phyloP scores from a whole-genome alignment of 2,797 vertebrate genomes.

The Mastacembelus armatus region DNA sequence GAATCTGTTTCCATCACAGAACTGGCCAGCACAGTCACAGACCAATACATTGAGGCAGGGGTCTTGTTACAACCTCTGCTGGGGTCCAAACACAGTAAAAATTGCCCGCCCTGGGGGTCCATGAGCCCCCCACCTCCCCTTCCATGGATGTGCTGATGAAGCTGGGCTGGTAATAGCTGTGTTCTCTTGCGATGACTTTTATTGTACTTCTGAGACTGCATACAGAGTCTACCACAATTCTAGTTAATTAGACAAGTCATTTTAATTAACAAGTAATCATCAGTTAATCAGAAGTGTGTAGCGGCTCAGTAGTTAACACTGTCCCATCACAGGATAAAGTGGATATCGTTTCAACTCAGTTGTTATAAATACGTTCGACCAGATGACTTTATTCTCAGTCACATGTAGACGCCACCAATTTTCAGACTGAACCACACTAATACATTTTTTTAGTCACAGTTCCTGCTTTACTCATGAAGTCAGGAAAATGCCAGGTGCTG shows the following conservation, averaged over 20 bases:
- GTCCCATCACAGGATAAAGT: conserved; percentile 5
- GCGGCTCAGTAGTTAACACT: conserved; percentile 24
- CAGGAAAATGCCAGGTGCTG: background rate
- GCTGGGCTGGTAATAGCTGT: conserved; percentile 26
- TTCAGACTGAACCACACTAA: too few relatives aligned
- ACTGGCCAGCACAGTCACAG: conserved; percentile 8
- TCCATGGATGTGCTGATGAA: conserved; percentile 20
- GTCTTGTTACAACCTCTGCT: conserved; percentile 17
- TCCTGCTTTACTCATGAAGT: background rate
- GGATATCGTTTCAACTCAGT: background rate
- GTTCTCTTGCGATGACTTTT: conserved; percentile 39
- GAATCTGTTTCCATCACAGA: conserved; percentile 21
- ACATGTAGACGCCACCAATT: background rate
- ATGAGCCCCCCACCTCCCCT: conserved; percentile 6
- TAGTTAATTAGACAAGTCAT: conserved; percentile 49
- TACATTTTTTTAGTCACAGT: background rate
- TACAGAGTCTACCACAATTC: conserved; percentile 11
- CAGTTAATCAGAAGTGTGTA: conserved; percentile 34
- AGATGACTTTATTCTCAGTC: background rate
- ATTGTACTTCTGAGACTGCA: conserved; percentile 44
- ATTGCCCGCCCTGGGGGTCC: conserved; percentile 15
- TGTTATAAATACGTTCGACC: background rate
- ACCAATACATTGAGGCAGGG: conserved; percentile 1
- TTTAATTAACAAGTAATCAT: conserved; percentile 54
- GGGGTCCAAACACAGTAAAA: conserved; percentile 30